Conservation (phyloP, 2,888 invertebrate genomes). For the Caenorhabditis virilis region DNA sequence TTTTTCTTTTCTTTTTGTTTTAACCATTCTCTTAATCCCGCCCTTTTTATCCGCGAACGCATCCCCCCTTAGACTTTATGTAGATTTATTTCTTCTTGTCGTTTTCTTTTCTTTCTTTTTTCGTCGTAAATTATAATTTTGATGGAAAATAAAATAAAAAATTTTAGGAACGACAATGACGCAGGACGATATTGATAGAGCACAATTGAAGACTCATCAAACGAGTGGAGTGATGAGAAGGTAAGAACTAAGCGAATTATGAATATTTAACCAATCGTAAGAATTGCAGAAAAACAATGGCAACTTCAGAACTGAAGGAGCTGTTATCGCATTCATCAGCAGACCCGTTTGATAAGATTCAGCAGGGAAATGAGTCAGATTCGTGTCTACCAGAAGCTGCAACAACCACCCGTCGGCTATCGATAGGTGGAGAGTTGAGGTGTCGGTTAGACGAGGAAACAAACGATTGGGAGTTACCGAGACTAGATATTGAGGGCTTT, state of each 20-base stretch:
- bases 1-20: no score
- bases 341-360: background rate
- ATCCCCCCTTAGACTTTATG: conserved; percentile 8
- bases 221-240: conserved; percentile 12
- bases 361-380: background rate
- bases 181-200: no score
- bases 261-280: background rate
- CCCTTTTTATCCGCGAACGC: no score
- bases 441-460: background rate
- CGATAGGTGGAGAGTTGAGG: conserved; percentile 6
- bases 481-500: conserved; percentile 48
- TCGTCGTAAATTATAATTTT: conserved; percentile 19
- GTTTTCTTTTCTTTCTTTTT: conserved; percentile 11
- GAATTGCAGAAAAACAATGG: conserved; percentile 21
- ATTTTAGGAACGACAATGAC: no score
- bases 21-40: no score
- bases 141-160: conserved; percentile 22
- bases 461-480: conserved; percentile 45
- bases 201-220: conserved; percentile 9
- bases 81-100: conserved; percentile 12
- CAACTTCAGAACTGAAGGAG: conserved; percentile 16
- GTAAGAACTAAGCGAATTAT: conserved; percentile 1
- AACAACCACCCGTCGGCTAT: conserved; percentile 17
- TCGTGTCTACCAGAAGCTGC: background rate
- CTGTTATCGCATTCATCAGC: conserved; percentile 3